Evolutionary conservation across 2,888 invertebrate species (phyloP).

Genomic region (Eristalinus aeneus): DNA sequence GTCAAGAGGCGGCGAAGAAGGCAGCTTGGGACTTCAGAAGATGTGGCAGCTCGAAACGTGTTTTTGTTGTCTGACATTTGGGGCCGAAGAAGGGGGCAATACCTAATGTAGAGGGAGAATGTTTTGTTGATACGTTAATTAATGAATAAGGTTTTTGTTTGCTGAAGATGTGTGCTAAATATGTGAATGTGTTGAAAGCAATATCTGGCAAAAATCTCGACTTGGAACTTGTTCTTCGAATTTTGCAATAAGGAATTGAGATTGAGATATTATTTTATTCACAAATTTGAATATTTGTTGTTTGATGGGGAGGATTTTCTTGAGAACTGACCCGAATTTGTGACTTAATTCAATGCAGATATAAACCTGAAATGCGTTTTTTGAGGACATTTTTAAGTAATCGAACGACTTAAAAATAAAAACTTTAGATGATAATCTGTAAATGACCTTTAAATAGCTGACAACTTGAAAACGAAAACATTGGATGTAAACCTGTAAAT

Average conservation of each 20-base stretch:
- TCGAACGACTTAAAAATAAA: no score
- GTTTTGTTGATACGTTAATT: background rate
- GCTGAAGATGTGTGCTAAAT: background rate
- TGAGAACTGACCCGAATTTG: no score
- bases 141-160: background rate
- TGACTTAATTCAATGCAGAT: no score
- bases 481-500: no score
- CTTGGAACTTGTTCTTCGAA: background rate
- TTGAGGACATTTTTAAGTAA: no score
- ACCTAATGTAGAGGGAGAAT: background rate
- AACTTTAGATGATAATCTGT: no score
- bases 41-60: background rate
- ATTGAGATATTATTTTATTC: background rate
- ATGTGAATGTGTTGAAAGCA: background rate
- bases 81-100: background rate
- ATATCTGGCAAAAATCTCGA: background rate
- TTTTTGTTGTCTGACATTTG: background rate
- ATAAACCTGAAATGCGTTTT: no score
- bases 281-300: no score
- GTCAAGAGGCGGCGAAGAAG: conserved; percentile 32
- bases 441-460: no score
- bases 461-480: no score
- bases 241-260: background rate
- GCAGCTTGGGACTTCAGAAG: background rate
- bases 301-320: no score